Conservation (phyloP, 92 coral and sea anemone species). For the Porites divaricata region DNA sequence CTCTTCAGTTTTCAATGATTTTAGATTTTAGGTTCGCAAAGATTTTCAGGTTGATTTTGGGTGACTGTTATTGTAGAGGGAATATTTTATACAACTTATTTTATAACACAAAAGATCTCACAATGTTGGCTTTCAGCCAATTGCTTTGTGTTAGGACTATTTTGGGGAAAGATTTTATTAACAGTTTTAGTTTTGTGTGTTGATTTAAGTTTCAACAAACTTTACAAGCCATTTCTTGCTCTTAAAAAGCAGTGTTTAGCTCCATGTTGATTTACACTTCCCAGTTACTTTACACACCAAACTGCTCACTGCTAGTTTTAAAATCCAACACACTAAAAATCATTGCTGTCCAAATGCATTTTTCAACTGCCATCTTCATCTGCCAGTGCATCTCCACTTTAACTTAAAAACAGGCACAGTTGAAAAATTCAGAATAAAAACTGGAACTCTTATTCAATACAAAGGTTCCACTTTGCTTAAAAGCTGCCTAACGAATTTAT, state of each 20-base stretch:
- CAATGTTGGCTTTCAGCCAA: slow-evolving; percentile 18
- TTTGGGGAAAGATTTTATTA: slow-evolving; percentile 24
- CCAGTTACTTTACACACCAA: slow-evolving; percentile 25
- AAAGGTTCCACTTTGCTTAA: slow-evolving; percentile 8
- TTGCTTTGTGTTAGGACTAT: background rate
- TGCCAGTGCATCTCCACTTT: slow-evolving; percentile 8
- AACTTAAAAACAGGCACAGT: slow-evolving; percentile 9
- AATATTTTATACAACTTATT: slow-evolving; percentile 9
- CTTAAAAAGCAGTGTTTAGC: slow-evolving; percentile 10
- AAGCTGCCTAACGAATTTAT: background rate
- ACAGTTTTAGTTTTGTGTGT: slow-evolving; percentile 20
- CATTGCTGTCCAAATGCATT: slow-evolving; percentile 1
- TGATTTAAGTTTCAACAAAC: background rate
- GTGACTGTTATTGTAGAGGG: slow-evolving; percentile 17
- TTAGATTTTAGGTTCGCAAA: slow-evolving; percentile 12
- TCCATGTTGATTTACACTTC: background rate
- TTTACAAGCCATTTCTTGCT: slow-evolving; percentile 4
- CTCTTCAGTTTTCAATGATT: background rate
- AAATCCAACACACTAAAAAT: slow-evolving; percentile 10
- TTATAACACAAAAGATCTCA: slow-evolving; percentile 14
- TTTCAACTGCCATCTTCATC: background rate
- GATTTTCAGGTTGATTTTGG: slow-evolving; percentile 30
- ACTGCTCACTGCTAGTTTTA: background rate
- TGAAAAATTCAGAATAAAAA: slow-evolving; percentile 3
- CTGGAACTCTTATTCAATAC: slow-evolving; percentile 3